Conservation (phyloP, 1,140 invertebrate species). For the Megalopta genalis region DNA sequence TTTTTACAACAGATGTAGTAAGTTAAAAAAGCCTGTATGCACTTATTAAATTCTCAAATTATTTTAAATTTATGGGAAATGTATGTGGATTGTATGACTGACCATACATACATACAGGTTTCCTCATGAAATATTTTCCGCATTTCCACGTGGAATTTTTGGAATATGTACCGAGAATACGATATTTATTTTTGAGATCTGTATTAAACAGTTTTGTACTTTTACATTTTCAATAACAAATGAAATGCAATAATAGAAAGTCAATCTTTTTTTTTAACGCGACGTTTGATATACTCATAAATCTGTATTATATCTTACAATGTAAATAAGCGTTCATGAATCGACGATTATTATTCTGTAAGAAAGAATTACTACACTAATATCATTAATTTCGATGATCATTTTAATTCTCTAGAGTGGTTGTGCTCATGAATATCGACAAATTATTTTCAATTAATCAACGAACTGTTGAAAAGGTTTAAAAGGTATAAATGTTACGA, state of each 20-base stretch:
- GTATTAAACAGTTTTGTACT: slow-evolving; percentile 39
- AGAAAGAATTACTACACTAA: neutral
- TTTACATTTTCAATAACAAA: slow-evolving; percentile 4
- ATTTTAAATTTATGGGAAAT: too few species aligned
- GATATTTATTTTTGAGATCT: slow-evolving; percentile 4
- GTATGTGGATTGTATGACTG: neutral
- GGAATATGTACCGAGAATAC: neutral
- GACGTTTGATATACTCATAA: slow-evolving; percentile 18
- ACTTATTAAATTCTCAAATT: too few species aligned
- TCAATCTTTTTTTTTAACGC: slow-evolving; percentile 22
- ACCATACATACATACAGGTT: neutral
- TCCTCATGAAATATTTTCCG: neutral
- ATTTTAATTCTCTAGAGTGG: too few species aligned
- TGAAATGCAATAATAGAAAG: slow-evolving; percentile 2
- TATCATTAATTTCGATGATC: neutral
- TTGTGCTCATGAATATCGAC: too few species aligned
- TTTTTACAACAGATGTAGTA: neutral
- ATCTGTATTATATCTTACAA: slow-evolving; percentile 1
- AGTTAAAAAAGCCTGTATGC: too few species aligned
- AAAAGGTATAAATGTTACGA: neutral
- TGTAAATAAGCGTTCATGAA: slow-evolving; percentile 35
- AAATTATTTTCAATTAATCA: too few species aligned
- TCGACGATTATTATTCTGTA: slow-evolving; percentile 17
- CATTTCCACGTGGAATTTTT: neutral
- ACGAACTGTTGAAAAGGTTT: neutral